Evolutionary conservation across 2,113 vertebrate genomes (phyloP).

Genomic region (Albula goreensis): DNA sequence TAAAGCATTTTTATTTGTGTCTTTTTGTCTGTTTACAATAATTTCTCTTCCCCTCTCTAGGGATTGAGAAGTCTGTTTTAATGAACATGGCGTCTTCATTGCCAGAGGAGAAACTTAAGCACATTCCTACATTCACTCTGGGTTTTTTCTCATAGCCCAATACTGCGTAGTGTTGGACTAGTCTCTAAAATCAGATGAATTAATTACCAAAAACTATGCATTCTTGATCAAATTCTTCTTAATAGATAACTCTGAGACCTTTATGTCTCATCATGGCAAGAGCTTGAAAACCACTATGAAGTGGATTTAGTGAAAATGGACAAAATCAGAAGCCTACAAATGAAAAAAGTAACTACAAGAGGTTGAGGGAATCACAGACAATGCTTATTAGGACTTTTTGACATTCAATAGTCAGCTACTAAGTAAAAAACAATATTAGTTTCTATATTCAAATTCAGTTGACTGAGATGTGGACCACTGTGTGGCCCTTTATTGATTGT

Average conservation of each 20-base stretch:
- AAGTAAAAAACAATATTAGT: not conserved
- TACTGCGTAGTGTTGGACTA: not conserved
- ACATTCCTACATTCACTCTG: too few species aligned
- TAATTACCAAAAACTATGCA: not conserved
- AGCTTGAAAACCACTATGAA: not conserved
- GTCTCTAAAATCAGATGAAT: not conserved
- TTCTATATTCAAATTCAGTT: not conserved
- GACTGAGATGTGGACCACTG: not conserved
- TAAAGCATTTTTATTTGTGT: too few species aligned
- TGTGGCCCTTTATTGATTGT: not conserved
- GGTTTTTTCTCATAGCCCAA: too few species aligned
- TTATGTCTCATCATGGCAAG: not conserved
- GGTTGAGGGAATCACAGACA: not conserved
- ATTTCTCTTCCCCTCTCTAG: too few species aligned
- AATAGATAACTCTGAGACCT: not conserved
- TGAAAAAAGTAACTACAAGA: not conserved
- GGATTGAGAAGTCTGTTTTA: too few species aligned
- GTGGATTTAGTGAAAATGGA: not conserved
- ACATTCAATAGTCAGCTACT: not conserved
- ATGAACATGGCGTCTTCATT: too few species aligned
- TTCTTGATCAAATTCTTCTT: not conserved
- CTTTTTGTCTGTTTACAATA: too few species aligned
- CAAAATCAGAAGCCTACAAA: not conserved
- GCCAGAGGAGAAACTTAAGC: too few species aligned
- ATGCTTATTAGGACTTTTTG: slow-evolving; percentile 25